phyloP scores from a whole-genome alignment of 2,888 invertebrate species.

The Leucophora obtusa region DNA sequence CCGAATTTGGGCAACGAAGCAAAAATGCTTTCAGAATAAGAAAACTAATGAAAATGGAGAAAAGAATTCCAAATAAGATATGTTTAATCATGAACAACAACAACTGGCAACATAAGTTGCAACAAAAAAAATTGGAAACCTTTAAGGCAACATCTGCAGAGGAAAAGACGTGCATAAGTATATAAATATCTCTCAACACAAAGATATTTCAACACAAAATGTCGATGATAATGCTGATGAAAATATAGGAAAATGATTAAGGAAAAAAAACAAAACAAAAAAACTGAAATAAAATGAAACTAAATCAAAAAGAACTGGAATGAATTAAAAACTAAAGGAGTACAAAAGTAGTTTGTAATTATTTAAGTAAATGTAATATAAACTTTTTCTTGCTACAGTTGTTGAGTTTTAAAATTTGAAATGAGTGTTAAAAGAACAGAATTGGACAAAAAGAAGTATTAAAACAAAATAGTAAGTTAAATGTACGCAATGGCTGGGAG shows the following conservation, averaged over 20 bases:
- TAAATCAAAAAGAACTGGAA: too few species aligned
- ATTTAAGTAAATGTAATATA: constrained; percentile 49
- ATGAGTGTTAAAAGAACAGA: too few species aligned
- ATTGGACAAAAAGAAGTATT: too few species aligned
- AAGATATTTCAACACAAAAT: background rate
- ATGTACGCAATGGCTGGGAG: too few species aligned
- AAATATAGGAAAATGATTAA: background rate
- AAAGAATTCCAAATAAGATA: background rate
- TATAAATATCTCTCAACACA: background rate
- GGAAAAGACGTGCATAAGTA: background rate
- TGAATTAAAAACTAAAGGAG: constrained; percentile 8
- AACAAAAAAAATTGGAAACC: background rate
- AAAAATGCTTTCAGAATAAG: background rate
- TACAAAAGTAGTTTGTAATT: constrained; percentile 44
- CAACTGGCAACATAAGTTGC: background rate
- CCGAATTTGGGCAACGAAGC: constrained; percentile 31
- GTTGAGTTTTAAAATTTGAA: background rate
- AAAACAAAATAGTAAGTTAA: too few species aligned
- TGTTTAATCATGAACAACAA: background rate
- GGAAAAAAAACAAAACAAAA: background rate
- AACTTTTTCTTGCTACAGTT: constrained; percentile 4
- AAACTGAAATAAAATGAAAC: too few species aligned
- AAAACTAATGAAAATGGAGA: background rate
- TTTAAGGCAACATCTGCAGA: constrained; percentile 25
- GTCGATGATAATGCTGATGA: background rate